Evolutionary conservation across 1,140 invertebrate genomes (phyloP).

Genomic region (Drosophila carrolli): DNA sequence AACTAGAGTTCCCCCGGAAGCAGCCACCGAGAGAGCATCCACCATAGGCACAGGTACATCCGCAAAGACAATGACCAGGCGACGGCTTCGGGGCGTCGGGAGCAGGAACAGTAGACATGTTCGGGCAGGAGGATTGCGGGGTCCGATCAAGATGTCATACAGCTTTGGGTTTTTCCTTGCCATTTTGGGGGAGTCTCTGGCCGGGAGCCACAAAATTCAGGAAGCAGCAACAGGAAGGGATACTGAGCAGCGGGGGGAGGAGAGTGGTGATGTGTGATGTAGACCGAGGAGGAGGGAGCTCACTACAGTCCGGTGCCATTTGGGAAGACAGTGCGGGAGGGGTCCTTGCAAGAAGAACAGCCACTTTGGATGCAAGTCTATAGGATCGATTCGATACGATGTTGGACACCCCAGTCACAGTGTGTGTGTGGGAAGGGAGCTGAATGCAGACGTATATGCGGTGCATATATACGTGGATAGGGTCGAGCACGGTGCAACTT

Average conservation of each 20-base stretch:
- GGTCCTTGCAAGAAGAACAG: conserved; percentile 1
- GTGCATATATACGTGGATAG: conserved; percentile 18
- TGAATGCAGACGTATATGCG: conserved; percentile 30
- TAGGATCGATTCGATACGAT: conserved; percentile 25
- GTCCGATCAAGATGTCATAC: no score
- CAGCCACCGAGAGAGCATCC: background rate
- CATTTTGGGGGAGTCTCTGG: no score
- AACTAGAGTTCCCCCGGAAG: conserved; percentile 60
- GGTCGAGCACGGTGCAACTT: background rate
- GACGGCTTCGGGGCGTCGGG: no score
- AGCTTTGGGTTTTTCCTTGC: no score
- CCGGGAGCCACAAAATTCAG: no score
- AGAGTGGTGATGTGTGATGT: no score
- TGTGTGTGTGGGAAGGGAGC: background rate
- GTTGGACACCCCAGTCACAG: conserved; percentile 4
- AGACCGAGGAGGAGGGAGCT: background rate
- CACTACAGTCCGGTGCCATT: background rate
- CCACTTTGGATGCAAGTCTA: background rate
- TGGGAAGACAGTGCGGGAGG: background rate
- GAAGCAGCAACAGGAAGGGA: no score
- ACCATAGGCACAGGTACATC: background rate
- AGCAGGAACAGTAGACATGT: no score
- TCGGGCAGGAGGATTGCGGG: no score
- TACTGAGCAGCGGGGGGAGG: no score
- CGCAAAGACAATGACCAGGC: no score